A percentile compares a stretch with the other conserved stretches of the same genome.
These are phyloP conservation scores for Sebastiscus albofasciatus DNA, from an alignment of 2,797 vertebrate genomes.

Conservation along the genomic window DNA sequence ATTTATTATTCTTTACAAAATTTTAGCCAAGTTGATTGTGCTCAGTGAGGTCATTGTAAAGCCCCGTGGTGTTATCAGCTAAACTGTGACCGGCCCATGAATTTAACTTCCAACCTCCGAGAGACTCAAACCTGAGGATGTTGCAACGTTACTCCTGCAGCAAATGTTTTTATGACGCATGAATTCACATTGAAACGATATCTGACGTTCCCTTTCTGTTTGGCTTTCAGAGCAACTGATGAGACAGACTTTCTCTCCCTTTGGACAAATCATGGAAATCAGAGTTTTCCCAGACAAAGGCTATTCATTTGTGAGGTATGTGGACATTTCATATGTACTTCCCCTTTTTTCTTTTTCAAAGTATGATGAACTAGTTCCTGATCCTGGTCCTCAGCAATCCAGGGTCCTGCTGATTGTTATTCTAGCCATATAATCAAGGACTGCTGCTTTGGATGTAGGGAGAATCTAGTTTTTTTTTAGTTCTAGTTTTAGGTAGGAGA, in stretches of 20 bases:
- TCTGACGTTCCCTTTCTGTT: constrained; percentile 11
- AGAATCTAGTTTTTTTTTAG: background rate
- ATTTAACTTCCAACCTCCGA: background rate
- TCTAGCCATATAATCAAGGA: background rate
- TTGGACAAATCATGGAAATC: constrained; percentile 98
- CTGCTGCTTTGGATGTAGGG: background rate
- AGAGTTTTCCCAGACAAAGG: constrained; percentile 98
- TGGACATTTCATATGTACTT: background rate
- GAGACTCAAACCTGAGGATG: background rate
- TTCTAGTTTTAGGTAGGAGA: background rate
- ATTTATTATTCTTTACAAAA: background rate
- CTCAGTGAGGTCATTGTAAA: background rate
- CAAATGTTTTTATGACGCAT: background rate
- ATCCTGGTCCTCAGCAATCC: background rate
- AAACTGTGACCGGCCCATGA: background rate
- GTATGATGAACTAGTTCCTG: background rate
- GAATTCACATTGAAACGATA: background rate
- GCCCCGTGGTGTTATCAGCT: background rate
- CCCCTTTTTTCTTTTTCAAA: background rate
- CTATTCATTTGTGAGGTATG: constrained; percentile 96
- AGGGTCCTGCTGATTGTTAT: background rate
- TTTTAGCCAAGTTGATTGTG: background rate
- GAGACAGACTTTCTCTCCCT: constrained; percentile 98
- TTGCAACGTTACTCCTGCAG: background rate
- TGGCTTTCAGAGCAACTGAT: constrained; percentile 92